Evolutionary conservation across 2,797 vertebrate species (phyloP).

Genomic region (Leptoclinus maculatus): DNA sequence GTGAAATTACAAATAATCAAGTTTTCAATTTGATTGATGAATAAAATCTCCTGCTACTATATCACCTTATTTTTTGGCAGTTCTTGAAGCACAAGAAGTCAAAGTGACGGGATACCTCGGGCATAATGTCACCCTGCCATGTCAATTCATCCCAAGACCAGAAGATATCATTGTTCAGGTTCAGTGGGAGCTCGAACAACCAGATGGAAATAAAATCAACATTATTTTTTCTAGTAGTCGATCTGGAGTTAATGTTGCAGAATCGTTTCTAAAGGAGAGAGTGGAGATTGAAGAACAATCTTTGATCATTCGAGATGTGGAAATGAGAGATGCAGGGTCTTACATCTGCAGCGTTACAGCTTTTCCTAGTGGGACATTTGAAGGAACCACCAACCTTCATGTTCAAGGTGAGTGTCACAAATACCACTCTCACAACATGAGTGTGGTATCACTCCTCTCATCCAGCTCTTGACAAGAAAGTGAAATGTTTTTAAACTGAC

Average conservation of each 20-base stretch:
- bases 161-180: accelerated
- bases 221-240: accelerated
- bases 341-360: conserved; percentile 36
- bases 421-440: no score
- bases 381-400: conserved; percentile 41
- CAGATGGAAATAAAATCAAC: accelerated
- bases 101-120: conserved; percentile 52
- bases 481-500: not conserved
- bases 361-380: conserved; percentile 30
- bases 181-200: conserved; percentile 29
- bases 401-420: conserved; percentile 50
- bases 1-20: not conserved
- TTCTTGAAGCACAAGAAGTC: conserved; percentile 16
- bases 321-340: conserved; percentile 38
- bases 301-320: conserved; percentile 48
- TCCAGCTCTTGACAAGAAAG: not conserved
- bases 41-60: not conserved
- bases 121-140: conserved; percentile 49
- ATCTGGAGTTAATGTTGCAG: accelerated
- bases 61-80: not conserved
- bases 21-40: not conserved
- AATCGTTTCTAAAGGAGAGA: conserved; percentile 26
- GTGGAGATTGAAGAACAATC: conserved; percentile 8
- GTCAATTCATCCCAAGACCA: not conserved
- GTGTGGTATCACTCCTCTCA: no score